Evolutionary conservation across 1,140 invertebrate genomes (phyloP), one percentile per base, ranked within the genome.

Genomic region (Coenobita brevimanus): DNA sequence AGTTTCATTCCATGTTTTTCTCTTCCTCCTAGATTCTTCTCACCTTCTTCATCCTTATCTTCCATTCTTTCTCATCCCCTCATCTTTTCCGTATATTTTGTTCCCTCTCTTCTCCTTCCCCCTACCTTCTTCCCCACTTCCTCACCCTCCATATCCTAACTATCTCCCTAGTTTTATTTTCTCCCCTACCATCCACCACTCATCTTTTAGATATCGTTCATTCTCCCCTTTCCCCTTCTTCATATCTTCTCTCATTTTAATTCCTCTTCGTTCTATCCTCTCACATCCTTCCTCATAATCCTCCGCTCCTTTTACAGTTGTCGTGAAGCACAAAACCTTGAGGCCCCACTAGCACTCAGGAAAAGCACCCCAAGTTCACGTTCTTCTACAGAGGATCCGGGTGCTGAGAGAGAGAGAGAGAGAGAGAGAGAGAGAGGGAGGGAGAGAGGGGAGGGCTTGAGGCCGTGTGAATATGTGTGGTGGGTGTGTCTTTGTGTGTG

Each of bases 391-490:
- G n/a, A n/a, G n/a, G n/a, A n/a, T n/a, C n/a, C n/a, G n/a, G n/a
- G n/a, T 57, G 54, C 54, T 13, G n/a, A 13, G 54, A n/a, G 54
- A 10, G 54, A 57, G 54, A n/a, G n/a, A 57, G 54, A 13, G 54
- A 57, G 54, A 57, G 54, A n/a, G 54, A 57, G n/a, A 57, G n/a
- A n/a, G 54, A 57, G n/a, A n/a, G n/a, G 54, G 54, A 57, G 54
- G 54, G n/a, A n/a, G 54, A 57, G 54, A n/a, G n/a, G 54, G 54
- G n/a, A n/a, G 54, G n/a, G 54, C 10, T 13, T 10, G 54, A 57
- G 54, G 54, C 13, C 10, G 54, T 13, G 54, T 13, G 54, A n/a
- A 57, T 10, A 57, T 10, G 54, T n/a, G 54, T 13, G 54, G 54
- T 57, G 54, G n/a, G n/a, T 10, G 54, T 10, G n/a, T 10, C 13